A percentile compares a stretch with the other conserved stretches of the same genome.
phyloP scores from a whole-genome alignment of 1,140 invertebrate species.

The Trachelipus rathkii region DNA sequence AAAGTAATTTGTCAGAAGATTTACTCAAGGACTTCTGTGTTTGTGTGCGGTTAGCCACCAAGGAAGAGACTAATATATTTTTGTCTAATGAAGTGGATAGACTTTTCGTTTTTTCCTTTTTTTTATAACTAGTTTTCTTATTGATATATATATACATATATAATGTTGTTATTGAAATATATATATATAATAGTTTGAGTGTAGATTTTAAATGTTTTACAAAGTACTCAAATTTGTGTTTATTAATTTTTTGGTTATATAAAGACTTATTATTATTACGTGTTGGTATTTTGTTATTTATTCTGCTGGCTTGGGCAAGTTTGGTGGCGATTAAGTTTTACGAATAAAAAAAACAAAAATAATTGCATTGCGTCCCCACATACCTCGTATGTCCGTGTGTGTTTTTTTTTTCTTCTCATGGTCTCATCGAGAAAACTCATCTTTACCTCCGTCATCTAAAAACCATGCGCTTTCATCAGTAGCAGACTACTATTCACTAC shows the following conservation, averaged over 20 bases:
- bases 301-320: background rate
- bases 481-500: background rate
- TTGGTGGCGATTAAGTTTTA: background rate
- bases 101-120: too few species aligned
- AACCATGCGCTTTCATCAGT: slow-evolving; percentile 6
- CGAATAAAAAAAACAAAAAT: background rate
- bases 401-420: background rate
- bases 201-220: background rate
- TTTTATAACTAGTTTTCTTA: too few species aligned
- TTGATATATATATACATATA: too few species aligned
- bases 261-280: background rate
- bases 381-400: slow-evolving; percentile 6
- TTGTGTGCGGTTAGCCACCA: too few species aligned
- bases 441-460: background rate
- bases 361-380: slow-evolving; percentile 3
- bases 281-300: slow-evolving; percentile 11
- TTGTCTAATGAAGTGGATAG: too few species aligned
- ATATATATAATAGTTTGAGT: slow-evolving; percentile 6
- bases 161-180: too few species aligned
- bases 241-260: background rate
- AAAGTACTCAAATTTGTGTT: background rate
- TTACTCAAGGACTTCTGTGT: too few species aligned
- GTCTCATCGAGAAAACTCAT: background rate
- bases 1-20: too few species aligned
- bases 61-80: too few species aligned